Base-by-base conservation (phyloP, 1,140 invertebrate genomes). In the Melanaphis sacchari region DNA sequence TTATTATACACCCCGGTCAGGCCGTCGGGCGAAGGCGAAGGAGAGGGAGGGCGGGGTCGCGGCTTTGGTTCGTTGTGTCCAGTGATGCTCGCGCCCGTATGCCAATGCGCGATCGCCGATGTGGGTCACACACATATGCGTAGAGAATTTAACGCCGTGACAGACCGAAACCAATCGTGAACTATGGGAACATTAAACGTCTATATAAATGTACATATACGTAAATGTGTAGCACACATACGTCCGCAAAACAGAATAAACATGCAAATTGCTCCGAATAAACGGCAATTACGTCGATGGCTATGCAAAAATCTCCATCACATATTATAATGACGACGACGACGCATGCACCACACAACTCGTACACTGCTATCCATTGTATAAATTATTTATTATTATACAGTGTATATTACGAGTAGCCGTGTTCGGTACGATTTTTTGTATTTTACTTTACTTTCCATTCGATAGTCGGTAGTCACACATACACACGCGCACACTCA, bases 241-340 rank as follows among this genome's bases (percentile, higher is more conserved):
- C 24, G 8, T 22, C 21, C 36, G 52, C 40, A 92, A 31, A 92
- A 38, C 24, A 38, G 76, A 54, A 92, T 31, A 92, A 92, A 92
- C 91, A 84, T 46, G 90, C 46, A 91, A 91, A 91, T 91, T 82
- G 91, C 46, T 92, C 91, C 91, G 91, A 92, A 92, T 92, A 92
- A 84, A 92, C 43, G 81, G 76, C 52, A 21, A 92, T 92, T 92
- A 92, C 91, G 31, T 40, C 24, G 38, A 38, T 22, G 36, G n/a
- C 49, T 18, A 59, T 41, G 88, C 88, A 15, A 90, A 90, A 59
- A 90, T 49, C 8, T 54, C 52, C 88, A 15, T 38, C 36, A 7
- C n/a, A 24, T 49, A 49, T 82, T 40, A 82, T 22, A 40, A 36
- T 38, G 54, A 76, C 3, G 31, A 66, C 59, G 15, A 66, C 59